Evolutionary conservation across 2,797 vertebrate genomes (phyloP).

Genomic region (Sebastiscus albofasciatus): DNA sequence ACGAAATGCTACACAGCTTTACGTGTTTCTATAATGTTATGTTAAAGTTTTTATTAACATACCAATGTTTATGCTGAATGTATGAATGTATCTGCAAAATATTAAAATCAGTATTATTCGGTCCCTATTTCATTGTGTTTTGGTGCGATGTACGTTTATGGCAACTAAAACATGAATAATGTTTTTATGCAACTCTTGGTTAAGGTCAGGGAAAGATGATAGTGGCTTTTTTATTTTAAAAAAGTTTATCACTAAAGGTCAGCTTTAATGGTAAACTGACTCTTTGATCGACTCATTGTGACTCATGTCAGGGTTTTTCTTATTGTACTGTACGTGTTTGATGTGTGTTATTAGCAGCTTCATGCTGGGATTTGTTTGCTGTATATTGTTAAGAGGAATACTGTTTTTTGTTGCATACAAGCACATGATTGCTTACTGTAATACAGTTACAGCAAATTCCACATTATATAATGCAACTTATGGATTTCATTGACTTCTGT

Average conservation of each 20-base stretch:
- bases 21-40: neutral
- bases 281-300: neutral
- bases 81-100: neutral
- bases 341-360: neutral
- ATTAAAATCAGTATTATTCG: neutral
- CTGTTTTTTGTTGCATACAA: neutral
- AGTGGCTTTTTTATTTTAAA: neutral
- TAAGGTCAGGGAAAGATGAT: neutral
- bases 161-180: neutral
- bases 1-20: neutral
- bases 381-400: neutral
- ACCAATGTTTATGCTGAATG: neutral
- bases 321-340: neutral
- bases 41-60: neutral
- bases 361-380: neutral
- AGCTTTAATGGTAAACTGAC: neutral
- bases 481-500: conserved; percentile 44
- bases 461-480: conserved; percentile 17
- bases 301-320: neutral
- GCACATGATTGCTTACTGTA: neutral
- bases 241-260: neutral
- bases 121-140: neutral
- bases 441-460: conserved; percentile 3
- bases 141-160: neutral
- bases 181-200: neutral